Conservation (phyloP, 2,888 invertebrate genomes). For the Iselma pallidipennis region DNA sequence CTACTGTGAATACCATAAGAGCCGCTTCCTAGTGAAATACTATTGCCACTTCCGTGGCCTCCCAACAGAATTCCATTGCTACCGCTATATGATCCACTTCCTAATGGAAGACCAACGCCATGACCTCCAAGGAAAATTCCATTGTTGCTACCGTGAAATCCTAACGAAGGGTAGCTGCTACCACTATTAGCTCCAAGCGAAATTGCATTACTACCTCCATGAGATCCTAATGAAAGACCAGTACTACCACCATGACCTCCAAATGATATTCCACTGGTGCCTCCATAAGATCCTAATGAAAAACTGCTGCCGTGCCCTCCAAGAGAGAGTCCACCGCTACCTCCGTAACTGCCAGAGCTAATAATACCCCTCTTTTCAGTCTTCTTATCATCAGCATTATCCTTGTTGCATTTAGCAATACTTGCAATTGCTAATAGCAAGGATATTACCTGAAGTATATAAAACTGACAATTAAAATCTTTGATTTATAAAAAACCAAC, state of each 20-base stretch:
- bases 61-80: too few relatives aligned
- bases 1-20: too few relatives aligned
- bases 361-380: constrained; percentile 23
- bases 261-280: not conserved
- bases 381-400: constrained; percentile 16
- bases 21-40: too few relatives aligned
- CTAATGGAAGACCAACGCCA: too few relatives aligned
- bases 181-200: not conserved
- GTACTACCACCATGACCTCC: constrained; percentile 1
- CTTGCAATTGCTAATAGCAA: constrained; percentile 27
- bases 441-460: constrained; percentile 20
- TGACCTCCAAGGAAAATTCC: not conserved
- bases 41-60: too few relatives aligned
- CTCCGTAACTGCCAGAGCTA: not conserved
- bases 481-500: not conserved
- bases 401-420: constrained; percentile 19
- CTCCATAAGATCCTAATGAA: not conserved
- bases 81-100: too few relatives aligned
- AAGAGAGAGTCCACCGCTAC: not conserved
- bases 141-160: not conserved
- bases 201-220: not conserved
- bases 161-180: not conserved
- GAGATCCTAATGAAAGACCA: not conserved
- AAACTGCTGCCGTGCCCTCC: not conserved
- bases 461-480: not conserved